phyloP scores from a whole-genome alignment of 2,888 invertebrate genomes.

The Eilema griseolum region DNA sequence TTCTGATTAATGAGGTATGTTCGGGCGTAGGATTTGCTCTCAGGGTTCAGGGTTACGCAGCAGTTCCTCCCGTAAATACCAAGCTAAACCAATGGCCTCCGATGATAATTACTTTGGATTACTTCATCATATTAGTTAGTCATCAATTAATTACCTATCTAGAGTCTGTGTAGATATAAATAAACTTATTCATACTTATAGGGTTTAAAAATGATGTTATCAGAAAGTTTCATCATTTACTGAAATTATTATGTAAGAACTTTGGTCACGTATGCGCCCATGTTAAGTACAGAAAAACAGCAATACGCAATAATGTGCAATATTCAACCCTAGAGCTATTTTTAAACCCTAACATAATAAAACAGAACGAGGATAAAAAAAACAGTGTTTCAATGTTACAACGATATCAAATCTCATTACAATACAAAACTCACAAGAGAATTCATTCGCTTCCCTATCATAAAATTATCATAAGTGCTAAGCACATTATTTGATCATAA shows the following conservation, averaged over 20 bases:
- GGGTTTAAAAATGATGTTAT: background rate
- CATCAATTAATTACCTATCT: too few species aligned
- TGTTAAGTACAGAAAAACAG: background rate
- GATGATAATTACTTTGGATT: too few species aligned
- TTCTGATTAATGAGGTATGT: too few species aligned
- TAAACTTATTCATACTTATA: background rate
- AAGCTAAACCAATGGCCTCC: background rate
- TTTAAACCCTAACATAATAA: background rate
- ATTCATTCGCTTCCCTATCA: slow-evolving; percentile 11
- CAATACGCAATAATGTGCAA: background rate
- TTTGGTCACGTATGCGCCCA: background rate
- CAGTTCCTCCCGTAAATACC: background rate
- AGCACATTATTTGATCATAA: slow-evolving; percentile 15
- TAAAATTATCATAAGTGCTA: slow-evolving; percentile 24
- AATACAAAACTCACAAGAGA: slow-evolving; percentile 7
- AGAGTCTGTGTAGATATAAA: background rate
- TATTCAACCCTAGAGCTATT: background rate
- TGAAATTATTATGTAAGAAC: slow-evolving; percentile 21
- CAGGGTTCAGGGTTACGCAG: too few species aligned
- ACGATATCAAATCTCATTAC: background rate
- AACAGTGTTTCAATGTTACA: background rate
- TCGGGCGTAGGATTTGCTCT: too few species aligned
- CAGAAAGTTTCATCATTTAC: slow-evolving; percentile 20
- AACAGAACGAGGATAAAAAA: too few species aligned
- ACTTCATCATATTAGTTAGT: too few species aligned